Evolutionary conservation across 2,888 invertebrate genomes (phyloP), one percentile per base, ranked within the genome.

Genomic region (Perizoma flavofasciatum): DNA sequence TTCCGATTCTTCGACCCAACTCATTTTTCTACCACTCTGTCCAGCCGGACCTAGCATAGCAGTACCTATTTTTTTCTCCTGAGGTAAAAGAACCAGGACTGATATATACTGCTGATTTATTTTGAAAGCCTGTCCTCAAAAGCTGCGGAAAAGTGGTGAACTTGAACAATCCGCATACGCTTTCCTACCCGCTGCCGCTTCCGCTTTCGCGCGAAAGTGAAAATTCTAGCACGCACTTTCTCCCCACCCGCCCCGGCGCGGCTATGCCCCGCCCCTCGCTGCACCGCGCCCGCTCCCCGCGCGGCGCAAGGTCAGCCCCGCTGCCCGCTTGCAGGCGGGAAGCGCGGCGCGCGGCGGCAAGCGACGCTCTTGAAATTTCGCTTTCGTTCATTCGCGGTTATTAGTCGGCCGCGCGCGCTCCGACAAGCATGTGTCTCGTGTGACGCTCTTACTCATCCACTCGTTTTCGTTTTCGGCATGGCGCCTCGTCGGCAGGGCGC

Each of bases 311-410:
- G 84, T 83, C 85, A 86, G 86, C 83, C 83, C 83, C 81, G 83
- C 81, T 71, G 63, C 61, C 48, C 51, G 54, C 62, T 58, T 80
- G 82, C 82, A 81, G 79, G 82, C 83, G 84, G 86, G 90, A 60
- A 58, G 63, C 59, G 75, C 79, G 78, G 59, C 55, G 75, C 79
- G 78, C 77, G 79, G 83, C 86, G 78, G 67, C 65, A 69, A 72
- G 77, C 76, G 78, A 90, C 92, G 93, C 90, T 93, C 94, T 94
- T 94, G 93, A 94, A 94, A 94, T 94, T 94, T 94, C 94, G 93
- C 94, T 94, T 94, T 94, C 94, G 93, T 93, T 92, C 91, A 88
- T 82, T 88, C 88, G 91, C 87, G 88, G 90, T 92, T 92, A 92
- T 92, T 92, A 92, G 90, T 92, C 90, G 89, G 88, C 89, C 88